These are phyloP conservation scores for Crocallis elinguaria DNA, from an alignment of 2,888 invertebrate genomes.

Conservation along the genomic window DNA sequence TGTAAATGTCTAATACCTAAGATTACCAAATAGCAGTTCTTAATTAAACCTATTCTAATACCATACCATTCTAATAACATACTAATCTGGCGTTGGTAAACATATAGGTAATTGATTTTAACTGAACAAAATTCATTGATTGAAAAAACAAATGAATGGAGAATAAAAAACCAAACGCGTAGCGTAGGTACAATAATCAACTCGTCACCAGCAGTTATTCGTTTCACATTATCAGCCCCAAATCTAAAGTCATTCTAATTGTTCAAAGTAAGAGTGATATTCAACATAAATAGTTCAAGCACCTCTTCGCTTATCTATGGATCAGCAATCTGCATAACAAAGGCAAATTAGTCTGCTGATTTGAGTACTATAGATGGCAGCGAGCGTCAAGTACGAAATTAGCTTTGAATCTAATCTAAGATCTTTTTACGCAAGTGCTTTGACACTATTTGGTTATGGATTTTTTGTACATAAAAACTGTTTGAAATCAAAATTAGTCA, in stretches of 20 bases:
- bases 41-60: no score
- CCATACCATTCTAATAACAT: no score
- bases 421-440: slow-evolving; percentile 48
- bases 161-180: background rate
- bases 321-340: slow-evolving; percentile 63
- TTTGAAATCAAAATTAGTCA: no score
- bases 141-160: background rate
- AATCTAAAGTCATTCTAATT: slow-evolving; percentile 20
- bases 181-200: background rate
- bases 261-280: slow-evolving; percentile 17
- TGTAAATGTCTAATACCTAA: no score
- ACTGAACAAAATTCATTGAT: no score
- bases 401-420: slow-evolving; percentile 67
- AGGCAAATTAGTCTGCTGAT: slow-evolving; percentile 74
- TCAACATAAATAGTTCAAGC: slow-evolving; percentile 47
- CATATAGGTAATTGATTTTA: no score
- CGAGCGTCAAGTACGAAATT: slow-evolving; percentile 70
- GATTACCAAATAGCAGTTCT: no score
- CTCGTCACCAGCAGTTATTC: slow-evolving; percentile 11
- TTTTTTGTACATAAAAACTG: background rate
- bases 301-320: slow-evolving; percentile 65
- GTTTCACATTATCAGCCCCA: slow-evolving; percentile 11
- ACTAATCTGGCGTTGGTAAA: no score
- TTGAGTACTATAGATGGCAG: slow-evolving; percentile 56
- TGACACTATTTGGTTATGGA: slow-evolving; percentile 42